Conservation (phyloP, 2,113 vertebrate species). For the Oplegnathus fasciatus region DNA sequence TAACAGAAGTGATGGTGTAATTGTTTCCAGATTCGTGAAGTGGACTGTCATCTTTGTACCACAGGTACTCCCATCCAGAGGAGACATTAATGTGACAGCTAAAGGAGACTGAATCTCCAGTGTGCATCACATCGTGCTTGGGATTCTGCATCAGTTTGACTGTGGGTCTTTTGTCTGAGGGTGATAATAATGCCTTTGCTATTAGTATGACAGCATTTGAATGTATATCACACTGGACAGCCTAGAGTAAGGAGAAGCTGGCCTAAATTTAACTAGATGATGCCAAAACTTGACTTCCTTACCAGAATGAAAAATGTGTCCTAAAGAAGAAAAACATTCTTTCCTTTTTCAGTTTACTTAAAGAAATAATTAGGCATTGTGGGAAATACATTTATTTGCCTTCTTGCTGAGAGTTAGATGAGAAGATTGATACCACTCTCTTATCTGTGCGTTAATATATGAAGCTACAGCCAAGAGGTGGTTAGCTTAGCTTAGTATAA, state of each 20-base stretch:
- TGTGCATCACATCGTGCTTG: conserved; percentile 36
- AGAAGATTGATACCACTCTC: neutral
- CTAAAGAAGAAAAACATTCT: neutral
- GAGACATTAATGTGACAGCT: conserved; percentile 69
- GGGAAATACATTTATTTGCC: neutral
- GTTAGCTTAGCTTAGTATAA: neutral
- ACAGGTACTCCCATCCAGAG: conserved; percentile 71
- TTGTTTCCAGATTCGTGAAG: rapidly evolving
- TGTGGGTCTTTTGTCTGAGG: conserved; percentile 50
- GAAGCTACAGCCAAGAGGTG: neutral
- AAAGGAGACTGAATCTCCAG: conserved; percentile 53
- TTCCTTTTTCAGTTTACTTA: too few species aligned
- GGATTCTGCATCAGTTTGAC: conserved; percentile 57
- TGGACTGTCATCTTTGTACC: neutral
- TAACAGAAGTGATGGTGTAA: conserved; percentile 9
- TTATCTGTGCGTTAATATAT: neutral
- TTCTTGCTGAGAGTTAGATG: neutral
- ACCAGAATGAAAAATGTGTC: neutral
- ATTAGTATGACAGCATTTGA: neutral
- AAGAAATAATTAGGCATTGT: neutral
- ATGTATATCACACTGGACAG: neutral
- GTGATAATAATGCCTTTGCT: neutral
- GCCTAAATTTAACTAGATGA: neutral
- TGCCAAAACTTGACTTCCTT: neutral
- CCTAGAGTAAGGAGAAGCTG: neutral